Base-by-base conservation (phyloP, 2,113 vertebrate species). In the Ancistrus triradiatus region DNA sequence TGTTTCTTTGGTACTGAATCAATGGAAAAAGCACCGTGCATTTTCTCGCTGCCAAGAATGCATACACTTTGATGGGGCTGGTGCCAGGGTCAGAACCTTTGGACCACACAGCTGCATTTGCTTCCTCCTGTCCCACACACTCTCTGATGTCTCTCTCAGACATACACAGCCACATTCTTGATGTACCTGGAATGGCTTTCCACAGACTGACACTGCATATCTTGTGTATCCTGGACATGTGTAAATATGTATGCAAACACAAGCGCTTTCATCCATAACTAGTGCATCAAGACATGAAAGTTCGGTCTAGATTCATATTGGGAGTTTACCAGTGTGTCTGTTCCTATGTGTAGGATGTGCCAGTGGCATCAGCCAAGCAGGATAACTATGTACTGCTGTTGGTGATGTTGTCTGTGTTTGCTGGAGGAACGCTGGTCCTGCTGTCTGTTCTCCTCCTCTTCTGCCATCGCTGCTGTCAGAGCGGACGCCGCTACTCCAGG, bases 391-490 rank as follows among this genome's bases (percentile, higher is more conserved):
- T 90, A 42, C 77, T 93, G 70, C 86, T 97, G 60, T 71, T 96
- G 59, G 91, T 94, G 67, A 81, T 97, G 69, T 79, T 94, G 78
- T 94, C 92, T 19, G 86, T 92, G 44, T 93, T 98, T 18, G 89
- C 92, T 0, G 94, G 91, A 0, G 93, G 92, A 66, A 92, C 87
- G 0, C 78, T 98, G 69, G 88, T 93, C 9, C 86, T 97, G 67
- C 87, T 98, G 21, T 90, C 91, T 0, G 87, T 93, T 11, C 77
- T 94, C 75, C 86, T 97, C 65, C 85, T 98, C 69, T 82, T 95
- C 81, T 98, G 94, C 59, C 89, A 88, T 60, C 91, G 89, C 61
- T 98, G 94, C 85, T 96, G 92, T 56, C 84, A 88, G 76, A 86
- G 86, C 0, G 90, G 87, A 6, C 89, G 87, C 2, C 85, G 88